Conservation (phyloP, 1,140 invertebrate species). For the Leptestheria dahalacensis region DNA sequence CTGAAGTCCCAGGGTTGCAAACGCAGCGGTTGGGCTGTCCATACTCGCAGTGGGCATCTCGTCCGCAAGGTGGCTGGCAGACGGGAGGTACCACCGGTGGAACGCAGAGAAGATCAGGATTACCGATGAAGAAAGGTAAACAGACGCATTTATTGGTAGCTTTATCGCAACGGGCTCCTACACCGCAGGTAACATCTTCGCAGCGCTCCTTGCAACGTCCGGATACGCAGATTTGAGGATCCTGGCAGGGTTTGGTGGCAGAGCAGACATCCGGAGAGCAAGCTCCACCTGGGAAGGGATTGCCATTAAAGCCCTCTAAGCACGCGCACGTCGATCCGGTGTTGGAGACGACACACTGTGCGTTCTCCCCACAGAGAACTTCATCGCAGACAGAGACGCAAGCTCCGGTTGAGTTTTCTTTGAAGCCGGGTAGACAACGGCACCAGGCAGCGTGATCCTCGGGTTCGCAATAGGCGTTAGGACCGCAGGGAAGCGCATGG, state of each 20-base stretch:
- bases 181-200: constrained; percentile 62
- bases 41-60: constrained; percentile 76
- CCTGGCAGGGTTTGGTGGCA: constrained; percentile 50
- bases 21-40: constrained; percentile 55
- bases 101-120: constrained; percentile 75
- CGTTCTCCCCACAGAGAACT: constrained; percentile 61
- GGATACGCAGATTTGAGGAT: constrained; percentile 61
- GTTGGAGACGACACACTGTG: constrained; percentile 50
- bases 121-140: constrained; percentile 69
- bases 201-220: constrained; percentile 72
- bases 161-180: constrained; percentile 64
- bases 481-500: constrained; percentile 52
- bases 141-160: constrained; percentile 68
- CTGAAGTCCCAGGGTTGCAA: constrained; percentile 63
- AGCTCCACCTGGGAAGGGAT: constrained; percentile 74
- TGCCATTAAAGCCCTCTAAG: constrained; percentile 64
- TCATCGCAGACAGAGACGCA: constrained; percentile 68
- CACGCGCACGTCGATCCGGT: constrained; percentile 71
- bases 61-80: constrained; percentile 61
- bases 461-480: constrained; percentile 70
- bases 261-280: constrained; percentile 68
- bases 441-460: constrained; percentile 79
- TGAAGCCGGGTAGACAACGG: constrained; percentile 63
- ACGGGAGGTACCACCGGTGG: constrained; percentile 61
- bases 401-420: constrained; percentile 53